phyloP scores from a whole-genome alignment of 2,113 vertebrate species.

The Peromyscus leucopus region DNA sequence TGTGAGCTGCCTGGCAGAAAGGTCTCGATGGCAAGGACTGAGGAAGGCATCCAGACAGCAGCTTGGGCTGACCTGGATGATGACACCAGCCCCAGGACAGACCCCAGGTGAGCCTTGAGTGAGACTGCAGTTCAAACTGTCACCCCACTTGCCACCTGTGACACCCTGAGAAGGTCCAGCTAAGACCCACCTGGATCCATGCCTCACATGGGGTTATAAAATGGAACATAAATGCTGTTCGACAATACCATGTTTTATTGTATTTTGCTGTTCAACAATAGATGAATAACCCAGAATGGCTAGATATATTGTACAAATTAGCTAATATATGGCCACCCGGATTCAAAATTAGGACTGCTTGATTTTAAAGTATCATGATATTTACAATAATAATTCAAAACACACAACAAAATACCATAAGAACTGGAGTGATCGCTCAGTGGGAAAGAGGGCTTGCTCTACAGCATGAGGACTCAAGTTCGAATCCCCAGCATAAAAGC shows the following conservation, averaged over 20 bases:
- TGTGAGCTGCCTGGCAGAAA: not conserved
- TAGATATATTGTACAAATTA: slow-evolving; percentile 1
- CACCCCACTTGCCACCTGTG: too few species aligned
- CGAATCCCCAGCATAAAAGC: not conserved
- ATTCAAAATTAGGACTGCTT: not conserved
- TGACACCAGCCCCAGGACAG: not conserved
- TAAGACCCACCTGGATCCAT: not conserved
- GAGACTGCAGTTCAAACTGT: not conserved
- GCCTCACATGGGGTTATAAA: not conserved
- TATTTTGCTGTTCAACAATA: not conserved
- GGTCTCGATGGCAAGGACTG: not conserved
- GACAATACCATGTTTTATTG: not conserved
- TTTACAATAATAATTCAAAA: not conserved
- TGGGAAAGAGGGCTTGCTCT: not conserved
- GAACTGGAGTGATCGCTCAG: too few species aligned
- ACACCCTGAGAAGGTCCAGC: not conserved
- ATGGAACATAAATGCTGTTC: not conserved
- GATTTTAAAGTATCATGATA: not conserved
- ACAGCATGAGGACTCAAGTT: not conserved
- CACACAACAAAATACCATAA: not conserved
- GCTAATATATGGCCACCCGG: not conserved
- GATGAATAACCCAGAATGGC: not conserved
- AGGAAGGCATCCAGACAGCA: not conserved
- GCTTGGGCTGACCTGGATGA: not conserved
- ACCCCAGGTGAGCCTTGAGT: not conserved